These are phyloP conservation scores for Aphis gossypii DNA, from an alignment of 1,140 invertebrate species.

Conservation along the genomic window DNA sequence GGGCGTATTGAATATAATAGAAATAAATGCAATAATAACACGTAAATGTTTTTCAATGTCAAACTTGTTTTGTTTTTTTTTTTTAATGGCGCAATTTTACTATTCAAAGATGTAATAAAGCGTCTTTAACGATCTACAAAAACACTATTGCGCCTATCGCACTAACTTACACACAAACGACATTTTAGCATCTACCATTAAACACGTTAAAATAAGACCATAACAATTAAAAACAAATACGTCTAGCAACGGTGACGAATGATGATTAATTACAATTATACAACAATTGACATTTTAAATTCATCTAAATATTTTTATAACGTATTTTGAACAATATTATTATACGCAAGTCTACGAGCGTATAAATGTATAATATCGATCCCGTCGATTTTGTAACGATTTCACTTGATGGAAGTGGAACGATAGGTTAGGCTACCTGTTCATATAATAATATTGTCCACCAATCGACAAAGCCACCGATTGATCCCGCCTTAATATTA, in stretches of 20 bases:
- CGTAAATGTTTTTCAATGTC: neutral
- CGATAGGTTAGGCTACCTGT: no score
- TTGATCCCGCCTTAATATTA: no score
- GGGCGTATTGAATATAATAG: neutral
- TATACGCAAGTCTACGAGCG: neutral
- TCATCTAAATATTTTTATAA: neutral
- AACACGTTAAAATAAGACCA: neutral
- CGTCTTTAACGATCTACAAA: neutral
- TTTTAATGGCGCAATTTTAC: neutral
- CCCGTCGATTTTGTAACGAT: no score
- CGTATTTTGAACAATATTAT: neutral
- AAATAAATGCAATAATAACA: neutral
- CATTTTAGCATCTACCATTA: neutral
- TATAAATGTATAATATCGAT: neutral
- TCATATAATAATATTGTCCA: no score
- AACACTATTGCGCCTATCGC: neutral
- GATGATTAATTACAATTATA: neutral
- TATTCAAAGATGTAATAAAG: neutral
- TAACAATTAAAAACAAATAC: neutral
- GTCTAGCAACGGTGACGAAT: neutral
- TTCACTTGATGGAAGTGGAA: no score
- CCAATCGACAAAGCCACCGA: no score
- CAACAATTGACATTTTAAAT: neutral
- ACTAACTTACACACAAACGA: neutral
- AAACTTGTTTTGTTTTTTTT: neutral